These are phyloP conservation scores for Sphinx pinastri DNA, from an alignment of 2,888 invertebrate genomes.

Conservation along the genomic window DNA sequence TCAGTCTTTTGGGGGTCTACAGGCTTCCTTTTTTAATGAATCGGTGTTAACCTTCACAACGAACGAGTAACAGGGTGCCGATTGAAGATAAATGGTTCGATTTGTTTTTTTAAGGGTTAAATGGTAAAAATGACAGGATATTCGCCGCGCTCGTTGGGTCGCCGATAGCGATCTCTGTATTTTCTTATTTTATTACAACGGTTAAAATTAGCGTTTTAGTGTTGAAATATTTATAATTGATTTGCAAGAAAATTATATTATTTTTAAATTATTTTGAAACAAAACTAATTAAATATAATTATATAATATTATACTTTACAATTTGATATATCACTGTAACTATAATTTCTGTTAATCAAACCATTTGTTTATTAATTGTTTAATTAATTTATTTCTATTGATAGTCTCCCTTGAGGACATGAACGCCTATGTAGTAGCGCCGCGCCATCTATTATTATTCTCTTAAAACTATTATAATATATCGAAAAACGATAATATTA, in stretches of 20 bases:
- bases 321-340: no score
- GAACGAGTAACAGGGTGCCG: conserved; percentile 82
- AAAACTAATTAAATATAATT: no score
- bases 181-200: conserved; percentile 35
- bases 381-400: not conserved
- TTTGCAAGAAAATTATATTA: not conserved
- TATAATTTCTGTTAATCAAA: no score
- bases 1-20: conserved; percentile 82
- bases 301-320: no score
- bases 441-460: conserved; percentile 43
- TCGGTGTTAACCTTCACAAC: conserved; percentile 82
- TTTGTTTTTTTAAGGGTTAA: conserved; percentile 58
- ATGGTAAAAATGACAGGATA: conserved; percentile 76
- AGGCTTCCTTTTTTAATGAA: conserved; percentile 78
- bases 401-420: not conserved
- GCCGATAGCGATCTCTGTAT: conserved; percentile 62
- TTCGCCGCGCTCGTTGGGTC: conserved; percentile 60
- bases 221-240: not conserved
- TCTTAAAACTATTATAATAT: conserved; percentile 25
- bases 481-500: not conserved
- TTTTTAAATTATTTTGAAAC: not conserved
- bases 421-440: conserved; percentile 32
- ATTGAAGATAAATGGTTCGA: conserved; percentile 77
- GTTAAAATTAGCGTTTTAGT: not conserved
- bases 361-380: no score